phyloP scores from a whole-genome alignment of 2,797 vertebrate genomes.

The Rousettus madagascariensis region DNA sequence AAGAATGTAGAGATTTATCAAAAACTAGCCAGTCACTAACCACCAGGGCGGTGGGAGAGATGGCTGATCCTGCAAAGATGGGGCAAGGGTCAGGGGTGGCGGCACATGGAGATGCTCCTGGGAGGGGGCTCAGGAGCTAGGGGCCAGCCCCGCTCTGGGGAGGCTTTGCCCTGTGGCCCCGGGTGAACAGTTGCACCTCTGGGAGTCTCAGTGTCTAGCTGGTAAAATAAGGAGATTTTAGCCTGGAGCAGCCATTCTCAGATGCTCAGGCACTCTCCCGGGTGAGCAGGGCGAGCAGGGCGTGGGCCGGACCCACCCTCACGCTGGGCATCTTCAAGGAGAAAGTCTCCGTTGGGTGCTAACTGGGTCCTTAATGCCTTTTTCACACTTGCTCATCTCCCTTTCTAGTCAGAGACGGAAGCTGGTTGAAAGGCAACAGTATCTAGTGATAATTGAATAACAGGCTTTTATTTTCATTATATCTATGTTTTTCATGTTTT shows the following conservation, averaged over 20 bases:
- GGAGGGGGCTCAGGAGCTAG: not conserved
- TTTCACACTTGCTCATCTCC: not conserved
- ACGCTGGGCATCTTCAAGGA: not conserved
- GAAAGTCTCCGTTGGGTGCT: not conserved
- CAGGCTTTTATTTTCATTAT: not conserved
- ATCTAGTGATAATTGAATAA: not conserved
- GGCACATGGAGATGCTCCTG: rapidly evolving
- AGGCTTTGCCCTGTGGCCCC: not conserved
- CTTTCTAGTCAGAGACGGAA: rapidly evolving
- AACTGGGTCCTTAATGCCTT: not conserved
- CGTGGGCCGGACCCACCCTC: not conserved
- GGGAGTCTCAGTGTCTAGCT: no score
- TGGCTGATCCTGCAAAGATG: not conserved
- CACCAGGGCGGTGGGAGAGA: not conserved
- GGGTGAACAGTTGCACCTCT: not conserved
- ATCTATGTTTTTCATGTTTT: not conserved
- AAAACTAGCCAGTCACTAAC: not conserved
- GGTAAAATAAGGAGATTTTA: not conserved
- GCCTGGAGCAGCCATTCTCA: not conserved
- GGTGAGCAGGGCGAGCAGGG: no score
- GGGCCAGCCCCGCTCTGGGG: not conserved
- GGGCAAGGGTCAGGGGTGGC: not conserved
- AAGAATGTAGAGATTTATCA: not conserved
- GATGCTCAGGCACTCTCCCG: not conserved
- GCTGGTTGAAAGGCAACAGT: not conserved